Evolutionary conservation across 2,113 vertebrate species (phyloP).

Genomic region (Rousettus leschenaultii): DNA sequence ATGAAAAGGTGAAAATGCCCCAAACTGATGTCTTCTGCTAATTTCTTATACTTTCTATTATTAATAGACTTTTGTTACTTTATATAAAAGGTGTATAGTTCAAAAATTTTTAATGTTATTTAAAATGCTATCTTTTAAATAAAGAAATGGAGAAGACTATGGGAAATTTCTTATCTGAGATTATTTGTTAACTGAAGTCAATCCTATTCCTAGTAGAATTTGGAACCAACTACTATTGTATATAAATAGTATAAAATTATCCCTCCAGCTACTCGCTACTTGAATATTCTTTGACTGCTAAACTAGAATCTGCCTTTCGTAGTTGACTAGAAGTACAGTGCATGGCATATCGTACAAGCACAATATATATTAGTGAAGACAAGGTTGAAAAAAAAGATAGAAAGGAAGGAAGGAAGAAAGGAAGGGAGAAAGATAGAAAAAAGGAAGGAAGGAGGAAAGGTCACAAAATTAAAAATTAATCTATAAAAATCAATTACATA

Average conservation of each 20-base stretch:
- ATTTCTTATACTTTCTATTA: background rate
- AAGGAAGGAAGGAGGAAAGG: fast-evolving
- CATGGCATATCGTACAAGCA: too few species aligned
- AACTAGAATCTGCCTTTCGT: background rate
- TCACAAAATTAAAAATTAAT: background rate
- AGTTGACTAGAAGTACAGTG: fast-evolving
- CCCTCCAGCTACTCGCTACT: background rate
- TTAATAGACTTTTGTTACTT: background rate
- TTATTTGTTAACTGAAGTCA: background rate
- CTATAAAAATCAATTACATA: background rate
- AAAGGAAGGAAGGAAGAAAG: too few species aligned
- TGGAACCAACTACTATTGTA: background rate
- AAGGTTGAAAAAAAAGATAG: fast-evolving
- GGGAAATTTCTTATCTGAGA: background rate
- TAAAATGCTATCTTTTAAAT: background rate
- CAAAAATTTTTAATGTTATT: background rate
- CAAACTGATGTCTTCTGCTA: background rate
- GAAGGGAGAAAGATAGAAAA: too few species aligned
- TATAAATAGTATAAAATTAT: background rate
- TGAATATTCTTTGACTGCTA: background rate
- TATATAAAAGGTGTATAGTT: background rate
- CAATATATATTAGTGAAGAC: background rate
- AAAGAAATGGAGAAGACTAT: background rate
- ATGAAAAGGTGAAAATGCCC: background rate
- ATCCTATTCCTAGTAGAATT: background rate